Conservation (phyloP, 2,113 vertebrate species). For the Gopherus flavomarginatus region DNA sequence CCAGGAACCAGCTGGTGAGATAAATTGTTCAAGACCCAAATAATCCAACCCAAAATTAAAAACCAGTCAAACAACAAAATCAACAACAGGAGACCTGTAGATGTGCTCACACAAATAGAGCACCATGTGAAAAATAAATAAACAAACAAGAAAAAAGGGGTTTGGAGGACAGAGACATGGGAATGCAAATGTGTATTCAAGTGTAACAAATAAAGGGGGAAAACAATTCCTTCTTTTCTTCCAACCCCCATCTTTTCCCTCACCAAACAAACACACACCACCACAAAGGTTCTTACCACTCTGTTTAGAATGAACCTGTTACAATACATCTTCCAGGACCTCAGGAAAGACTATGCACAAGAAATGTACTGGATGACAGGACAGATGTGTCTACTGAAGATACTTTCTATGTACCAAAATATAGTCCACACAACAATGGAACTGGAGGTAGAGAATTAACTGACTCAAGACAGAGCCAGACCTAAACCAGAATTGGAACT, state of each 20-base stretch:
- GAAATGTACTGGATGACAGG: not conserved
- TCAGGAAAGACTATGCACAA: not conserved
- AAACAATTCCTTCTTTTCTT: not conserved
- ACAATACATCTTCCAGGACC: not conserved
- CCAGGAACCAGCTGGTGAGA: not conserved
- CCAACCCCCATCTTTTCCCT: not conserved
- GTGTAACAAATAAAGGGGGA: not conserved
- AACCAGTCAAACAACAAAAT: not conserved
- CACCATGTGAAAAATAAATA: fast-evolving
- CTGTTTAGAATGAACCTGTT: not conserved
- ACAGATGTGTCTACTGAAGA: not conserved
- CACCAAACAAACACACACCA: fast-evolving
- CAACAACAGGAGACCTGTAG: not conserved
- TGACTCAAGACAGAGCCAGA: not conserved
- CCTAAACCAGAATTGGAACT: not conserved
- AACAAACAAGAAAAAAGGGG: too few relatives aligned
- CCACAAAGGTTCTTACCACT: not conserved
- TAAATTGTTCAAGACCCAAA: not conserved
- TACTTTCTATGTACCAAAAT: not conserved
- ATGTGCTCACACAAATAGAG: not conserved
- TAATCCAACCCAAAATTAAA: not conserved
- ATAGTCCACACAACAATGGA: not conserved
- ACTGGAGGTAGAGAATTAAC: fast-evolving
- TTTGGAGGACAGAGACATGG: not conserved
- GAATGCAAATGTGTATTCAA: too few relatives aligned